Conservation (phyloP, 2,888 invertebrate genomes). For the Trileptium ribeirensis region DNA sequence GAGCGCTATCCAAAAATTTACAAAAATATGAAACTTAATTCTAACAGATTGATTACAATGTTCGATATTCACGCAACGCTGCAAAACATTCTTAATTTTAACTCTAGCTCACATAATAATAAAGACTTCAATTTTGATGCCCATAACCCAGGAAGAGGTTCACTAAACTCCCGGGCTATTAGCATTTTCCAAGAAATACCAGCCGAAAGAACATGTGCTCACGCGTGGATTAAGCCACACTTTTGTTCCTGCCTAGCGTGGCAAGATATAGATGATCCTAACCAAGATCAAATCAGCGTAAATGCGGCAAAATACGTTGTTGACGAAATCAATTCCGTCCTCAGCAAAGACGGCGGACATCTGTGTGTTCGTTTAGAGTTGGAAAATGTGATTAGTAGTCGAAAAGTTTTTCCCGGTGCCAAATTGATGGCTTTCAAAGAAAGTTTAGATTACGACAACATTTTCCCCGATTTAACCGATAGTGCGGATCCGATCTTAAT, state of each 20-base stretch:
- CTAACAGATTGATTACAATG: not conserved
- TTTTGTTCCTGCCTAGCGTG: not conserved
- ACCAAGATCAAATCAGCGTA: not conserved
- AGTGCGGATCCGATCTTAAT: too few relatives aligned
- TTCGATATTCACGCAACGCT: not conserved
- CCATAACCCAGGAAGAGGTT: not conserved
- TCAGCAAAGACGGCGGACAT: not conserved
- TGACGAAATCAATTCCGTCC: not conserved
- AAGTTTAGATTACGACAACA: not conserved
- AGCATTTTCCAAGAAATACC: conserved; percentile 1
- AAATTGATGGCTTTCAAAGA: conserved; percentile 5
- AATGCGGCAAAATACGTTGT: not conserved
- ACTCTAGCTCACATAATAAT: too few relatives aligned
- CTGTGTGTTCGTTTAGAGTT: not conserved
- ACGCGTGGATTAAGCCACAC: not conserved
- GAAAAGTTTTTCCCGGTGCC: not conserved
- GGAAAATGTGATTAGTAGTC: not conserved
- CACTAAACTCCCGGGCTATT: not conserved
- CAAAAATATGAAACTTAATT: not conserved
- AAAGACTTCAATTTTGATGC: not conserved
- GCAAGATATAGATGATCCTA: not conserved
- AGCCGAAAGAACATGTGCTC: not conserved
- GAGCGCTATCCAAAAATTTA: not conserved
- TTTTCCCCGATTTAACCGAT: not conserved
- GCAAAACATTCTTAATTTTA: not conserved